Evolutionary conservation across 1,140 invertebrate genomes (phyloP).

Genomic region (Drosophila eugracilis): DNA sequence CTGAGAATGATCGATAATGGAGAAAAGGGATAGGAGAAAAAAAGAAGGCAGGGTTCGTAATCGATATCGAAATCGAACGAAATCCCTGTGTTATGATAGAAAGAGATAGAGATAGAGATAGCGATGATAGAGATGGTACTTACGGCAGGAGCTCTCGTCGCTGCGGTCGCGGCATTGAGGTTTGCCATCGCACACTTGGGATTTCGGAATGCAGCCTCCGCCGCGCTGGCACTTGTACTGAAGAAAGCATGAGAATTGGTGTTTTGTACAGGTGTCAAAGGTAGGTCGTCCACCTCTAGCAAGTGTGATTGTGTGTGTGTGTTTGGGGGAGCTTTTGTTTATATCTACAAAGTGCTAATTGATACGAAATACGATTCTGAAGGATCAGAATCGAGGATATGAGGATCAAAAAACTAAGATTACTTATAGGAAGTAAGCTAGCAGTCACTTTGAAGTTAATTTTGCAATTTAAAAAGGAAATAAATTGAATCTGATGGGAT

Average conservation of each 20-base stretch:
- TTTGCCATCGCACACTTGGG: slow-evolving; percentile 88
- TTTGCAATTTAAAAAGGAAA: too few species aligned
- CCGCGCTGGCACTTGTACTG: slow-evolving; percentile 84
- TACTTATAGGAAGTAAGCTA: too few species aligned
- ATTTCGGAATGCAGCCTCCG: slow-evolving; percentile 85
- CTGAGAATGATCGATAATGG: not conserved
- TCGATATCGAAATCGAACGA: not conserved
- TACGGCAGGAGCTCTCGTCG: slow-evolving; percentile 89
- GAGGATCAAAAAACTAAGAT: too few species aligned
- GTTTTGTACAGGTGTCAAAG: slow-evolving; percentile 17
- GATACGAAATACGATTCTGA: too few species aligned
- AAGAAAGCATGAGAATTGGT: slow-evolving; percentile 47
- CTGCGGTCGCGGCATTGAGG: slow-evolving; percentile 90
- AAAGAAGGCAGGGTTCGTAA: not conserved
- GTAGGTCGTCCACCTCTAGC: slow-evolving; percentile 3
- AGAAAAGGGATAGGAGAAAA: not conserved
- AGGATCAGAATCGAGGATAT: not conserved
- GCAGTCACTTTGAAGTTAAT: too few species aligned
- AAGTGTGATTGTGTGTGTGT: not conserved
- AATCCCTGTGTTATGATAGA: not conserved
- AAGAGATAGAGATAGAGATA: not conserved
- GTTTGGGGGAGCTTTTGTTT: not conserved
- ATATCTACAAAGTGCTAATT: not conserved
- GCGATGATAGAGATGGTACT: slow-evolving; percentile 63
- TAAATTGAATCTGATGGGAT: too few species aligned